Evolutionary conservation across 2,113 vertebrate species (phyloP).

Genomic region (Sclerurus mexicanus): DNA sequence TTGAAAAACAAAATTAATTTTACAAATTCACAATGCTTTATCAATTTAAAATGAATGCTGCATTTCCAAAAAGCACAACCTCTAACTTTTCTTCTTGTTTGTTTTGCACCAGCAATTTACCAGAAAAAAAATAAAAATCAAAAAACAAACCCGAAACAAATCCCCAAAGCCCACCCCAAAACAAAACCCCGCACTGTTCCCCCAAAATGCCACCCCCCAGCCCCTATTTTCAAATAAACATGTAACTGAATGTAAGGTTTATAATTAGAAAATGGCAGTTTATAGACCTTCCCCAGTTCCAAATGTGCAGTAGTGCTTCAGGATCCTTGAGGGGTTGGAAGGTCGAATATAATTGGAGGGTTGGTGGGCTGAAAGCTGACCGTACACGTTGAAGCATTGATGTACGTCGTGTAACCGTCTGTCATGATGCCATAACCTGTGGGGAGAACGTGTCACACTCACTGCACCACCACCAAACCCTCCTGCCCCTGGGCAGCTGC

Average conservation of each 20-base stretch:
- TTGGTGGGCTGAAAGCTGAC: constrained; percentile 99
- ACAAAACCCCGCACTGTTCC: rapidly evolving
- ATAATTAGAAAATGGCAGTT: constrained; percentile 83
- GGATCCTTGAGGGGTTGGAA: constrained; percentile 92
- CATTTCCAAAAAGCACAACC: constrained; percentile 85
- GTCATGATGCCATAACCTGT: constrained; percentile 98
- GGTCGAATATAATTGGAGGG: constrained; percentile 97
- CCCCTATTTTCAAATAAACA: constrained; percentile 80
- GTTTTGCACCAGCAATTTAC: constrained; percentile 80
- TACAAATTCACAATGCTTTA: constrained; percentile 92
- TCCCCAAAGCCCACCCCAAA: no score
- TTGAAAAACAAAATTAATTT: constrained; percentile 69
- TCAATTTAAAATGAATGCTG: constrained; percentile 85
- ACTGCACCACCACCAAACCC: neutral
- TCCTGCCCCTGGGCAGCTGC: neutral
- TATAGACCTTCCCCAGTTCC: constrained; percentile 64
- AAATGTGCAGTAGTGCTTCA: constrained; percentile 76
- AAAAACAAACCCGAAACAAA: neutral
- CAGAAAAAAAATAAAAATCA: constrained; percentile 67
- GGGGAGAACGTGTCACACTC: constrained; percentile 39
- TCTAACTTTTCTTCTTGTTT: constrained; percentile 53
- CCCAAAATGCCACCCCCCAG: neutral
- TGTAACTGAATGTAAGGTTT: constrained; percentile 75
- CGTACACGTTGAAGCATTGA: constrained; percentile 95
- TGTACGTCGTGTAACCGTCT: constrained; percentile 94